These are phyloP conservation scores for Meiosimyza decipiens DNA, from an alignment of 2,888 invertebrate species.

Conservation along the genomic window DNA sequence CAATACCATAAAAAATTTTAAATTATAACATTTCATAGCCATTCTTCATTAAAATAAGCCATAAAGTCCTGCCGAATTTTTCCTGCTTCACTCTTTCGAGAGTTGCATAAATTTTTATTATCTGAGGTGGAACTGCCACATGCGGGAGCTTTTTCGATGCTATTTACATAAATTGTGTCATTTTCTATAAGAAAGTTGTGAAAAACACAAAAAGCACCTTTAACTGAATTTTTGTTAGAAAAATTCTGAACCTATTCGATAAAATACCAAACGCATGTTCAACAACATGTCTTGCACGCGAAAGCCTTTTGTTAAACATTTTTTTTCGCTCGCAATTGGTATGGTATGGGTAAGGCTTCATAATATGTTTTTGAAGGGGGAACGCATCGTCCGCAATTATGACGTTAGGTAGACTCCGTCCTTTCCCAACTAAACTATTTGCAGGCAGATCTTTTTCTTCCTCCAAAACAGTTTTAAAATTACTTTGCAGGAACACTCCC, in stretches of 20 bases:
- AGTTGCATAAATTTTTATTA: neutral
- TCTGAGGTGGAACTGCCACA: neutral
- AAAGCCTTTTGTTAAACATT: neutral
- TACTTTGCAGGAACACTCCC: slow-evolving; percentile 4
- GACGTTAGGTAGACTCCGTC: neutral
- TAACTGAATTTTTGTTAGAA: slow-evolving; percentile 18
- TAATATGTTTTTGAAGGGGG: neutral
- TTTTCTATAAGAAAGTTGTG: neutral
- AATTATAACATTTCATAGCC: too few relatives aligned
- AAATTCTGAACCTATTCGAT: slow-evolving; percentile 30
- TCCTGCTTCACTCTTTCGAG: neutral
- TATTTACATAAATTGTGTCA: neutral
- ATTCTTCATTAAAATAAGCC: too few relatives aligned
- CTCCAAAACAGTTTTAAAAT: neutral
- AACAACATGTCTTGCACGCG: slow-evolving; percentile 1
- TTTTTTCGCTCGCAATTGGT: neutral
- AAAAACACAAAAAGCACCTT: slow-evolving; percentile 3
- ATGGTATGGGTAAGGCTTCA: neutral
- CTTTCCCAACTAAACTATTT: slow-evolving; percentile 2
- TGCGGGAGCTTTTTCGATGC: neutral
- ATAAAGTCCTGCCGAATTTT: too few relatives aligned
- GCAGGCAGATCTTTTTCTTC: neutral
- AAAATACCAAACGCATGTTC: slow-evolving; percentile 31
- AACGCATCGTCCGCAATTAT: slow-evolving; percentile 1
- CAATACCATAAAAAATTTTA: too few relatives aligned